Conservation (phyloP, 2,113 vertebrate genomes). For the Leucopternis melanops region DNA sequence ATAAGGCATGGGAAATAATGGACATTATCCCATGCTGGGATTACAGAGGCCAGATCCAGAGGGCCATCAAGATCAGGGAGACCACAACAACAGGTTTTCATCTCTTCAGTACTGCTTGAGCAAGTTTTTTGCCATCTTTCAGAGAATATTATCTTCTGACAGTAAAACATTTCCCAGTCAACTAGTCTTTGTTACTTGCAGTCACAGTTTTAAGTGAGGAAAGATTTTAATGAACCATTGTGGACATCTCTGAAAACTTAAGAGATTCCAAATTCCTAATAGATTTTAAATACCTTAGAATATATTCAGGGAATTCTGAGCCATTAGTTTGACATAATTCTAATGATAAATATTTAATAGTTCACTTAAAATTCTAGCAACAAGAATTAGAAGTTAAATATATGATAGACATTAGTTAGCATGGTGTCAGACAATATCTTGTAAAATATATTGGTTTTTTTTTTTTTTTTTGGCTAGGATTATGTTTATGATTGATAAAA, state of each 20-base stretch:
- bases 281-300: background rate
- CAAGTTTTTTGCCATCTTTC: background rate
- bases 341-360: rapidly evolving
- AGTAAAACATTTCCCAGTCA: background rate
- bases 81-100: background rate
- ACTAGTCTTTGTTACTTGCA: background rate
- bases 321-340: background rate
- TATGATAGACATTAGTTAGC: background rate
- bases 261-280: background rate
- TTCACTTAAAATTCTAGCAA: background rate
- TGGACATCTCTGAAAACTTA: background rate
- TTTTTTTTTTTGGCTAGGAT: background rate
- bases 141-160: background rate
- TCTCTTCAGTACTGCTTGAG: background rate
- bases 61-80: too few species aligned
- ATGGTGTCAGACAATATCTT: background rate
- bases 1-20: too few species aligned
- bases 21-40: too few species aligned
- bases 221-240: background rate
- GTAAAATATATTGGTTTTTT: background rate
- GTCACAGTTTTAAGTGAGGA: background rate
- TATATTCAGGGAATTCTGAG: background rate
- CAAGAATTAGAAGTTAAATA: background rate
- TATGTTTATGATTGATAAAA: background rate
- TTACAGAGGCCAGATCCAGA: too few species aligned